Base-by-base conservation (phyloP, 2,888 invertebrate species). In the Drosophila fungiperda region DNA sequence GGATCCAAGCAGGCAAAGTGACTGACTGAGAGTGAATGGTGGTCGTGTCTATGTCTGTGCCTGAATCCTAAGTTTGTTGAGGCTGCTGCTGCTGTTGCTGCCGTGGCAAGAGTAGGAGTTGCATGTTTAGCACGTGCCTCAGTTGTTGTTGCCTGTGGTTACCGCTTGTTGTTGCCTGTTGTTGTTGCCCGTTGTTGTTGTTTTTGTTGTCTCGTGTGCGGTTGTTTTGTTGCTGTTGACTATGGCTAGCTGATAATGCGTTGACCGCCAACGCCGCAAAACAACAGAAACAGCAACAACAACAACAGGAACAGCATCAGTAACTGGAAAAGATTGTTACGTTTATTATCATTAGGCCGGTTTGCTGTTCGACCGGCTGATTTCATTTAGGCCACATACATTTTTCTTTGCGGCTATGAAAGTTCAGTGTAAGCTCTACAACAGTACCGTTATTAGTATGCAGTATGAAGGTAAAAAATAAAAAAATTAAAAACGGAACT, bases 121-220 rank as follows among this genome's bases (percentile, higher is more conserved):
- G 90, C 86, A 87, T 90, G 86, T 90, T 88, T 88, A 90, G 90
- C 90, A 87, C 90, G 87, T 87, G 90, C 87, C 90, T 88, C 70
- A 68, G 60, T 70, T 66, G 48, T 60, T 76, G 68, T 33, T 76
- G 60, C 49, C 48, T 62, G 64, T 36, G 65, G 64, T 36, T 67
- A 64, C 36, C 9, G 53, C 59, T 40, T 69, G 67, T 11, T 61
- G 71, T 3, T 62, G 58, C 6, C 5, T 42, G 49, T 29, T 42
- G 38, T 4, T 45, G 42, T 54, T 32, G 49, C 20, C 12, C 9
- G 29, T 29, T 32, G 50, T 52, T 32, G 36, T 3, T 68, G 63
- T 26, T 62, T 63, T 15, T 64, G 66, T 50, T 36, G 68, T 81
- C 74, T 82, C 73, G 81, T 81, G 82, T 87, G 88, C 76, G 68